These are phyloP conservation scores for Lepilemur ruficaudatus DNA, from an alignment of 2,797 vertebrate genomes.

Conservation along the genomic window DNA sequence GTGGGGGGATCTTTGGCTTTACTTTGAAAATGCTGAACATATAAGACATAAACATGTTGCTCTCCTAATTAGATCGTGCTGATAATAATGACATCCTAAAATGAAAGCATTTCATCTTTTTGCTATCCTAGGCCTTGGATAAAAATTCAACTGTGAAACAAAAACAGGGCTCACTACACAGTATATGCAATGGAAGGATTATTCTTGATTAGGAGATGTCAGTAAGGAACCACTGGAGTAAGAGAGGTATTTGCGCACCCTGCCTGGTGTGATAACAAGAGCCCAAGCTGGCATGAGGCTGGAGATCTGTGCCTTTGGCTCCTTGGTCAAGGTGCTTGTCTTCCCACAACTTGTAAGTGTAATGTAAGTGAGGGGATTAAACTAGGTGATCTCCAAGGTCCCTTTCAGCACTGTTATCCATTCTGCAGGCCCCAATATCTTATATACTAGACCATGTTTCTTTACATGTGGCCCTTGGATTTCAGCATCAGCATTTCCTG, in stretches of 20 bases:
- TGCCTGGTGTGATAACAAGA: background rate
- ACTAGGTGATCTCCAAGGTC: background rate
- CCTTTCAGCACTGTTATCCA: background rate
- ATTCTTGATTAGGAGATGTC: background rate
- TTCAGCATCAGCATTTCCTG: background rate
- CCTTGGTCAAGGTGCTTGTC: background rate
- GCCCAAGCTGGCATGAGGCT: background rate
- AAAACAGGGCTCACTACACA: background rate
- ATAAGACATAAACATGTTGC: background rate
- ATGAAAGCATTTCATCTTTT: conserved; percentile 10
- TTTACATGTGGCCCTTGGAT: background rate
- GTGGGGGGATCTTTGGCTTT: background rate
- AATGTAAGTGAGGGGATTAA: background rate
- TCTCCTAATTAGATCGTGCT: background rate
- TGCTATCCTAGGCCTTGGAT: background rate
- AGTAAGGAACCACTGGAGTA: background rate
- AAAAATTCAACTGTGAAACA: conserved; percentile 18
- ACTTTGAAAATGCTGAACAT: conserved; percentile 16
- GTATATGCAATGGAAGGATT: background rate
- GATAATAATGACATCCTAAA: background rate
- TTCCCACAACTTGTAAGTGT: background rate
- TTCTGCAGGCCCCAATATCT: background rate
- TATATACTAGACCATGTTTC: background rate
- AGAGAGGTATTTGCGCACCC: background rate
- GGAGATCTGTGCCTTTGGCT: background rate